Percentiles rank a stretch among this genome's conserved stretches.
phyloP scores from a whole-genome alignment of 2,113 vertebrate species.

The Sialia sialis region DNA sequence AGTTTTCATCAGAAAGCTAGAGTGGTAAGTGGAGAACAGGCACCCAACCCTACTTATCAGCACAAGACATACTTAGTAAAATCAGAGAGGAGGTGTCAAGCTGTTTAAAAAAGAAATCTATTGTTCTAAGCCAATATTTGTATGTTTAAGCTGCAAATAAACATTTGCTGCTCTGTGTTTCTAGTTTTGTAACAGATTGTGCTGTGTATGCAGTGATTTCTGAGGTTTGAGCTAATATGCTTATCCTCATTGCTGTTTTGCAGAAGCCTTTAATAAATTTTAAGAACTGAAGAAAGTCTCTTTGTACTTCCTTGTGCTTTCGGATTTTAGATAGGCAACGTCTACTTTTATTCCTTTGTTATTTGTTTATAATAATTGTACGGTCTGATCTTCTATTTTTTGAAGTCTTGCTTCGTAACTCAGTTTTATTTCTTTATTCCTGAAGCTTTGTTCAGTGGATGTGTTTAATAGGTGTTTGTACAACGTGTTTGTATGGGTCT shows the following conservation, averaged over 20 bases:
- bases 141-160: neutral
- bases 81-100: neutral
- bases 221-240: neutral
- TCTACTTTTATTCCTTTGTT: neutral
- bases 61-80: neutral
- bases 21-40: neutral
- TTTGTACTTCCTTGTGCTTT: neutral
- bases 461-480: neutral
- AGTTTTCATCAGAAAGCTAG: neutral
- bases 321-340: neutral
- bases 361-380: neutral
- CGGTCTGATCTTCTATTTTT: neutral
- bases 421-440: neutral
- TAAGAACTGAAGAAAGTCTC: constrained; percentile 41
- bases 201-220: neutral
- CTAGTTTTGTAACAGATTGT: neutral
- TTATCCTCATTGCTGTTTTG: neutral
- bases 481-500: neutral
- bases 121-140: neutral
- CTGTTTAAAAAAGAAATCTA: neutral
- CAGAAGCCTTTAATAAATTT: constrained; percentile 19
- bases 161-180: neutral
- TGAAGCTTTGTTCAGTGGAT: neutral
- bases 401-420: neutral
- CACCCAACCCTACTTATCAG: neutral